phyloP scores from a whole-genome alignment of 2,797 vertebrate genomes.

The Geotrypetes seraphini region DNA sequence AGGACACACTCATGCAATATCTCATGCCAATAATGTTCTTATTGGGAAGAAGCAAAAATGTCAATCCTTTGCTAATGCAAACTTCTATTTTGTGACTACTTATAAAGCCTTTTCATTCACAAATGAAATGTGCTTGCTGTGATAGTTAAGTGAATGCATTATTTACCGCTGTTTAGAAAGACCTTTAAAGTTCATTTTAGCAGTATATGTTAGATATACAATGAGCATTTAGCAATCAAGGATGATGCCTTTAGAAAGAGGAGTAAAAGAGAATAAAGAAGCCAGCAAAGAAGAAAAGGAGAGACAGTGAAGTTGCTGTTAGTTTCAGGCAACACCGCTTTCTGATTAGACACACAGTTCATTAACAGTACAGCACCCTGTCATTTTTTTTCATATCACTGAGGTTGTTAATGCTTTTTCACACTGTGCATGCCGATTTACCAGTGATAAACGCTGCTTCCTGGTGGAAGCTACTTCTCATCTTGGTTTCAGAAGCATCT shows the following conservation, averaged over 20 bases:
- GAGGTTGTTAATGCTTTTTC: slow-evolving; percentile 29
- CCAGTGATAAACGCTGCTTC: slow-evolving; percentile 52
- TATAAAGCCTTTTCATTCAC: too few species aligned
- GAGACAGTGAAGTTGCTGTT: too few species aligned
- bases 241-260: slow-evolving; percentile 9
- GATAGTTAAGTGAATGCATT: background rate
- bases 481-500: slow-evolving; percentile 46
- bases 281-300: slow-evolving; percentile 9
- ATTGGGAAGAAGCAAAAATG: too few species aligned
- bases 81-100: too few species aligned
- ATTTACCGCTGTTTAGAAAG: slow-evolving; percentile 16
- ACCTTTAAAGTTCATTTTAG: background rate
- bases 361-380: background rate
- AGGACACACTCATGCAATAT: too few species aligned
- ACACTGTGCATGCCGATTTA: slow-evolving; percentile 57
- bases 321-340: slow-evolving; percentile 8
- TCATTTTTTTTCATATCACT: background rate
- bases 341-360: slow-evolving; percentile 2
- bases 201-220: slow-evolving; percentile 16
- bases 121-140: background rate
- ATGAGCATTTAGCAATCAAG: background rate
- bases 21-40: too few species aligned
- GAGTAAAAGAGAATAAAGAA: background rate
- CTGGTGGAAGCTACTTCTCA: slow-evolving; percentile 52
- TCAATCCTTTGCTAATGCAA: too few species aligned